These are phyloP conservation scores for Hypotaenidia philippensis DNA, from an alignment of 2,797 vertebrate genomes.

Conservation along the genomic window DNA sequence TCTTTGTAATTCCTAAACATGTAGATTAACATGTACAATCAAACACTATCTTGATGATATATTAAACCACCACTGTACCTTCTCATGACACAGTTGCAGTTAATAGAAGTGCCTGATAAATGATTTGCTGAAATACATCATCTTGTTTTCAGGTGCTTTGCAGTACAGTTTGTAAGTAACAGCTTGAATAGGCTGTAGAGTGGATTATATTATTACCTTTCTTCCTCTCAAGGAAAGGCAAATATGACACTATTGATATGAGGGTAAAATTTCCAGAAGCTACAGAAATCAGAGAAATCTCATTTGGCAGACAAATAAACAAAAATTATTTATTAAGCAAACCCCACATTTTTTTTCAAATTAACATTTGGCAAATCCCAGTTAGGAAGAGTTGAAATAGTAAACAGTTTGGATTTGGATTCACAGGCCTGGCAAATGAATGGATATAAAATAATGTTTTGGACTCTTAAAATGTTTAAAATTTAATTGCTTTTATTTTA, in stretches of 20 bases:
- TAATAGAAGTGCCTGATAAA: conserved; percentile 24
- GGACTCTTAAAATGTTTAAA: background rate
- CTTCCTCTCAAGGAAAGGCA: background rate
- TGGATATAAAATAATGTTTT: background rate
- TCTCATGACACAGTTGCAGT: conserved; percentile 4
- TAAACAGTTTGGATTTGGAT: background rate
- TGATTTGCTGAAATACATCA: background rate
- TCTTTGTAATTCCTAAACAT: conserved; percentile 46
- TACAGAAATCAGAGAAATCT: background rate
- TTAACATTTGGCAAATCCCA: background rate
- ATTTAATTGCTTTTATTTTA: background rate
- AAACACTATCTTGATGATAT: conserved; percentile 3
- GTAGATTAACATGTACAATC: conserved; percentile 26
- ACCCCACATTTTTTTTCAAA: background rate
- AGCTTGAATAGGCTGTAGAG: background rate
- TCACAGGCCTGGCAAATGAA: background rate
- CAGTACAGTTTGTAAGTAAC: background rate
- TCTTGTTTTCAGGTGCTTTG: conserved; percentile 5
- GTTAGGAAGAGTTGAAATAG: background rate
- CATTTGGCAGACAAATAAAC: background rate
- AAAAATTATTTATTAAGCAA: background rate
- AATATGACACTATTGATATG: background rate
- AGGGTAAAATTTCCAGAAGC: background rate
- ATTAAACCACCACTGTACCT: conserved; percentile 36
- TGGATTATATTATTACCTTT: background rate